A percentile compares a stretch with the other conserved stretches of the same genome.
These are phyloP conservation scores for Crenichthys baileyi DNA, from an alignment of 2,797 vertebrate genomes.

Conservation along the genomic window DNA sequence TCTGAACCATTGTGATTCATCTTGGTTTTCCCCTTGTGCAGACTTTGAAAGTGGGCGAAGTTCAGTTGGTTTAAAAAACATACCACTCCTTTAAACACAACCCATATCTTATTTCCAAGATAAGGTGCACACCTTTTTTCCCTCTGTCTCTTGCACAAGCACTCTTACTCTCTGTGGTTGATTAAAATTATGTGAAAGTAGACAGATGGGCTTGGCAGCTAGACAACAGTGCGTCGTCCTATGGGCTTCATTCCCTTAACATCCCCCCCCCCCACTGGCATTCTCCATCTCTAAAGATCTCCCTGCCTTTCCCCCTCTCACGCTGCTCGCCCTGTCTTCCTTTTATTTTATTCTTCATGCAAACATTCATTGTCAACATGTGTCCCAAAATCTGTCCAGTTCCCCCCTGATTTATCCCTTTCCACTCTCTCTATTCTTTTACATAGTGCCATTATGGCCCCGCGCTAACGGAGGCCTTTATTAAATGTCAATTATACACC, in stretches of 20 bases:
- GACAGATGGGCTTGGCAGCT: conserved; percentile 83
- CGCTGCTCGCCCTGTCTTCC: conserved; percentile 6
- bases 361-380: conserved; percentile 18
- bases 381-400: conserved; percentile 31
- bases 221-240: conserved; percentile 76
- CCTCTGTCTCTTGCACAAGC: conserved; percentile 26
- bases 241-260: conserved; percentile 30
- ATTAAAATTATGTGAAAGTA: conserved; percentile 79
- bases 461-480: conserved; percentile 78
- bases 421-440: conserved; percentile 58
- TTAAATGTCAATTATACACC: conserved; percentile 87
- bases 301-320: conserved; percentile 16
- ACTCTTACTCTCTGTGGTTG: conserved; percentile 41
- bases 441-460: conserved; percentile 68
- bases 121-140: conserved; percentile 32
- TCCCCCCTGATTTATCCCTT: conserved; percentile 27
- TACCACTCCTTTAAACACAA: conserved; percentile 62
- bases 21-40: conserved; percentile 43
- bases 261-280: conserved; percentile 7
- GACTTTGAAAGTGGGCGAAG: conserved; percentile 73
- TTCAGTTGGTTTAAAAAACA: conserved; percentile 65
- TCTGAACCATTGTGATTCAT: conserved; percentile 40
- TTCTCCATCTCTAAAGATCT: conserved; percentile 17
- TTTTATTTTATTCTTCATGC: conserved; percentile 18
- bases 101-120: conserved; percentile 26